Conservation (phyloP, 1,140 invertebrate genomes). For the Druon quercuslanigerum region DNA sequence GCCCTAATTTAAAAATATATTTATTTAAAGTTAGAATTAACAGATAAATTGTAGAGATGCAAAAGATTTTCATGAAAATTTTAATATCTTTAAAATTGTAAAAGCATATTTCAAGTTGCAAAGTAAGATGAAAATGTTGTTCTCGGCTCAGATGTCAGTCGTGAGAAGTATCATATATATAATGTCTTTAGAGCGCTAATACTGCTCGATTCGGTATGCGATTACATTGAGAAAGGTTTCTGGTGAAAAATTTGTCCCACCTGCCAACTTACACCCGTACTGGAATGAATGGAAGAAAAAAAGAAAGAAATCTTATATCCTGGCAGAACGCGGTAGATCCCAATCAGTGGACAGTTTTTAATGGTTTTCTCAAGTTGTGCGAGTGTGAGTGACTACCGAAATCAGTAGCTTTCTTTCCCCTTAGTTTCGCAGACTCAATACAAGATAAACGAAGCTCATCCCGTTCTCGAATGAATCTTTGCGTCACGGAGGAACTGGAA, state of each 20-base stretch:
- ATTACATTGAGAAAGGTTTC: conserved; percentile 3
- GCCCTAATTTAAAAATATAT: too few relatives aligned
- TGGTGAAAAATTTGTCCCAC: conserved; percentile 1
- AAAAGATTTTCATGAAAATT: too few relatives aligned
- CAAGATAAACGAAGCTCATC: conserved; percentile 27
- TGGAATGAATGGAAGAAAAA: background rate
- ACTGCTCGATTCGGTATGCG: background rate
- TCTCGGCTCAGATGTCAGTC: background rate
- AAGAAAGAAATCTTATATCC: conserved; percentile 35
- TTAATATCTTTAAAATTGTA: background rate
- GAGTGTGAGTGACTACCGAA: conserved; percentile 37
- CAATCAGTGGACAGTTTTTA: conserved; percentile 51
- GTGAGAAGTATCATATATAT: background rate
- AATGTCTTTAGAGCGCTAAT: background rate
- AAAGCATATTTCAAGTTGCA: background rate
- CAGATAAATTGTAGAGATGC: too few relatives aligned
- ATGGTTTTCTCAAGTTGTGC: conserved; percentile 46
- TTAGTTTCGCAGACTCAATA: background rate
- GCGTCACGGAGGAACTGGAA: conserved; percentile 44
- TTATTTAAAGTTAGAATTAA: too few relatives aligned
- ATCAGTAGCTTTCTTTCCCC: conserved; percentile 29
- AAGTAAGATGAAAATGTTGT: background rate
- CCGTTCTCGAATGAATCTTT: conserved; percentile 36
- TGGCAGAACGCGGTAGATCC: conserved; percentile 47
- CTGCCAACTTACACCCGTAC: conserved; percentile 17